Evolutionary conservation across 2,888 invertebrate species (phyloP).

Genomic region (Fragum sueziense): DNA sequence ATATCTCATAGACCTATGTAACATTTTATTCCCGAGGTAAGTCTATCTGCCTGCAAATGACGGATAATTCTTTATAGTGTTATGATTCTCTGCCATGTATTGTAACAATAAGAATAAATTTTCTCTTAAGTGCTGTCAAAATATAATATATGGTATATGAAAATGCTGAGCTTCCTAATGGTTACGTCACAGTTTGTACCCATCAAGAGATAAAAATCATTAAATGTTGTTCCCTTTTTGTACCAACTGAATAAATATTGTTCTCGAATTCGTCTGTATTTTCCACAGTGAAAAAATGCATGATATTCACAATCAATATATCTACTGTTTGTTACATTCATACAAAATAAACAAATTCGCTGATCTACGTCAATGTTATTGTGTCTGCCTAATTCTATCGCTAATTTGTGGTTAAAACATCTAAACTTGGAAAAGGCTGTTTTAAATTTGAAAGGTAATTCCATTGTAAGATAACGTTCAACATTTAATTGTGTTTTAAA

Average conservation of each 20-base stretch:
- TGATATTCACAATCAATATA: conserved; percentile 24
- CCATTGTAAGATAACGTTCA: conserved; percentile 23
- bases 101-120: neutral
- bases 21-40: too few relatives aligned
- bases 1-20: too few relatives aligned
- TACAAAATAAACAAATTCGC: conserved; percentile 15
- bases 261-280: neutral
- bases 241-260: neutral
- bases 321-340: neutral
- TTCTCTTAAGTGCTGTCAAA: neutral
- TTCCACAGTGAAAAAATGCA: conserved; percentile 21
- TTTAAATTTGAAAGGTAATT: conserved; percentile 16
- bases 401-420: conserved; percentile 27
- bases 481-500: conserved; percentile 25
- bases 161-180: neutral
- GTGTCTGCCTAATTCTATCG: conserved; percentile 27
- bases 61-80: neutral
- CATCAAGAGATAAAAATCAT: neutral
- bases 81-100: neutral
- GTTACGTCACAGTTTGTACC: neutral
- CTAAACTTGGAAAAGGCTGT: conserved; percentile 24
- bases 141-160: neutral
- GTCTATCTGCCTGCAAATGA: neutral
- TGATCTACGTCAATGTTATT: conserved; percentile 4
- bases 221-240: neutral